Evolutionary conservation across 2,888 invertebrate genomes (phyloP).

Genomic region (Azorinus chamasolen): DNA sequence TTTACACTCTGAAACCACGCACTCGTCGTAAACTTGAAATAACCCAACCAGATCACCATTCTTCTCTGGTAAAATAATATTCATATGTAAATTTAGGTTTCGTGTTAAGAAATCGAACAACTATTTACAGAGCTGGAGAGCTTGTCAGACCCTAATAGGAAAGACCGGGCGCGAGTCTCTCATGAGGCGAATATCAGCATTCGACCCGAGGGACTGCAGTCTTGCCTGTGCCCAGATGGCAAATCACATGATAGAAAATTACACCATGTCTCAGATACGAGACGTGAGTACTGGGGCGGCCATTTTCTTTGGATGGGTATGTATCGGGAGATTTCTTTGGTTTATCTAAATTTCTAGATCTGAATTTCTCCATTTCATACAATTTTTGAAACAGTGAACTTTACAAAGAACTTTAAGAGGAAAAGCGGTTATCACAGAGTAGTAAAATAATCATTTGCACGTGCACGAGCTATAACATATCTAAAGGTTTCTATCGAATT

Average conservation of each 20-base stretch:
- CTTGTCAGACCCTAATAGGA: conserved; percentile 81
- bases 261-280: conserved; percentile 81
- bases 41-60: too few species aligned
- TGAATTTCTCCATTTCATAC: neutral
- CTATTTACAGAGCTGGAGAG: conserved; percentile 82
- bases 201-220: conserved; percentile 80
- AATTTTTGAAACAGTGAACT: too few species aligned
- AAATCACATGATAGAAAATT: conserved; percentile 75
- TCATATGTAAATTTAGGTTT: too few species aligned
- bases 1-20: too few species aligned
- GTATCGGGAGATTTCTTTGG: conserved; percentile 23
- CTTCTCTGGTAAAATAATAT: too few species aligned
- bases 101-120: too few species aligned
- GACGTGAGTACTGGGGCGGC: conserved; percentile 85
- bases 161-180: conserved; percentile 84
- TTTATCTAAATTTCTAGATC: neutral
- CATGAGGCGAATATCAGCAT: conserved; percentile 82
- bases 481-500: too few species aligned
- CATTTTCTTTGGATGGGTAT: conserved; percentile 85
- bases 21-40: too few species aligned
- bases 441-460: neutral
- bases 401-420: neutral
- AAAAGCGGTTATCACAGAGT: neutral
- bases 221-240: conserved; percentile 74
- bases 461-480: too few species aligned